phyloP scores from a whole-genome alignment of 2,888 invertebrate species.

The Branchellion lobata region DNA sequence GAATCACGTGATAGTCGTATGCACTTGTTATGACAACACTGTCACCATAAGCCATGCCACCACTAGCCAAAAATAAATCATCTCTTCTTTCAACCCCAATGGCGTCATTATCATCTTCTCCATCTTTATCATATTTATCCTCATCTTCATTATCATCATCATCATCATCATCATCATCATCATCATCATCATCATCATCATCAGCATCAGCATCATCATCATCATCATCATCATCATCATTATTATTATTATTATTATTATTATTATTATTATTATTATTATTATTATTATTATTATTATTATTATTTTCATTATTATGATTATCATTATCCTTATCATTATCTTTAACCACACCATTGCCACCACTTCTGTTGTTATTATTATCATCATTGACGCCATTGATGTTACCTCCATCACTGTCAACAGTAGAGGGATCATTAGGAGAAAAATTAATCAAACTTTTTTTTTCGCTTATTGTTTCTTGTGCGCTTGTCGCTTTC shows the following conservation, averaged over 20 bases:
- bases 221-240: constrained; percentile 3
- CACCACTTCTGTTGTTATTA: background rate
- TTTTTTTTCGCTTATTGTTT: background rate
- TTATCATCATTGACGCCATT: background rate
- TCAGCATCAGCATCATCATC: background rate
- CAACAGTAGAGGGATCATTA: background rate
- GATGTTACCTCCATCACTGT: background rate
- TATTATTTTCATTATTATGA: background rate
- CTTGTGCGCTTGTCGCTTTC: background rate
- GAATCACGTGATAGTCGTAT: constrained; percentile 12
- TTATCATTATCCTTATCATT: background rate
- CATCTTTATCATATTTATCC: background rate
- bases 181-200: background rate
- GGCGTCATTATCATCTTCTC: background rate
- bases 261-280: background rate
- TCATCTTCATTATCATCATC: background rate
- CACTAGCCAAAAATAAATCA: background rate
- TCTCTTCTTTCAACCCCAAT: no score
- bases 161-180: background rate
- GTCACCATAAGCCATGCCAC: background rate
- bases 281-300: background rate
- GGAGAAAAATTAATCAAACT: background rate
- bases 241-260: no score
- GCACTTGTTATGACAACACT: background rate
- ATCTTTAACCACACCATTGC: background rate